Percentiles rank a stretch among this genome's conserved stretches.
Evolutionary conservation across 2,113 vertebrate species (phyloP).

Genomic region (Todiramphus chloris): DNA sequence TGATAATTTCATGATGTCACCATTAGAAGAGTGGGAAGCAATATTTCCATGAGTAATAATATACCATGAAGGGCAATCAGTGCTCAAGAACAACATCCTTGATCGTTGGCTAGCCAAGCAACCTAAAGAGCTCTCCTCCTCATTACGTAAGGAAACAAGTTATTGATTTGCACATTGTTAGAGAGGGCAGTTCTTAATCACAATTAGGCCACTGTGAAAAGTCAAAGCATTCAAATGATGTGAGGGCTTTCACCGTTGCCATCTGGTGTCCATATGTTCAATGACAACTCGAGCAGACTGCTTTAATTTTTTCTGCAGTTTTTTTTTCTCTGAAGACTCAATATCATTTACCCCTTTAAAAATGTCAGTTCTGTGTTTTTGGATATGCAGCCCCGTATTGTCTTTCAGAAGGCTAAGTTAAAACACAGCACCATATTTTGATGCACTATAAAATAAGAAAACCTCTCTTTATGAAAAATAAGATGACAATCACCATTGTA

Average conservation of each 20-base stretch:
- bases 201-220: slow-evolving; percentile 60
- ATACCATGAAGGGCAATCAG: neutral
- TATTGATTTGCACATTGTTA: slow-evolving; percentile 50
- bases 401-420: slow-evolving; percentile 56
- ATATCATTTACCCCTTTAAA: slow-evolving; percentile 51
- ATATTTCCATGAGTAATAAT: neutral
- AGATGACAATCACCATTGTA: neutral
- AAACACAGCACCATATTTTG: slow-evolving; percentile 35
- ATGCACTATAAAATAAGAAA: neutral
- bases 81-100: neutral
- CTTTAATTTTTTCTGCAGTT: slow-evolving; percentile 55
- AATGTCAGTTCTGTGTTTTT: slow-evolving; percentile 48
- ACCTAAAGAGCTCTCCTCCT: neutral
- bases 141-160: neutral
- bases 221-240: slow-evolving; percentile 48
- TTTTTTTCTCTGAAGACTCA: slow-evolving; percentile 15
- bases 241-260: slow-evolving; percentile 23
- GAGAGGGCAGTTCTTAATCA: slow-evolving; percentile 57
- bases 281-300: slow-evolving; percentile 45
- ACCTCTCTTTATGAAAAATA: neutral
- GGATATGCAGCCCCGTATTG: slow-evolving; percentile 33
- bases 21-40: neutral
- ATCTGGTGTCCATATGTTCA: slow-evolving; percentile 68
- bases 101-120: neutral
- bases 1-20: slow-evolving; percentile 42